A percentile compares a stretch with the other conserved stretches of the same genome.
phyloP scores from a whole-genome alignment of 2,113 vertebrate genomes.

The Motacilla alba region DNA sequence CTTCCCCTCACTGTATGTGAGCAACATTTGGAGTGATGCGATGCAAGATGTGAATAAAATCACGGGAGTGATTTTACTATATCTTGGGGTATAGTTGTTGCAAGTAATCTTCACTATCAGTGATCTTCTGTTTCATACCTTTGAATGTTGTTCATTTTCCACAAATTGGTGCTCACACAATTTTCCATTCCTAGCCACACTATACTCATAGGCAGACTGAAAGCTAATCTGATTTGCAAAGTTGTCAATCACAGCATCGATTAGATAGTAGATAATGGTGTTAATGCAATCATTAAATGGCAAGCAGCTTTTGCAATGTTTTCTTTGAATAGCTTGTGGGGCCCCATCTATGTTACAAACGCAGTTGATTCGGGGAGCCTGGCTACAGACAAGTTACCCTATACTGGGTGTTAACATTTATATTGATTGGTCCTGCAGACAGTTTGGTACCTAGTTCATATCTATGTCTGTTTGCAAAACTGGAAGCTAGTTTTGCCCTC shows the following conservation, averaged over 20 bases:
- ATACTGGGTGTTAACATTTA: background rate
- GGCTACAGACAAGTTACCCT: background rate
- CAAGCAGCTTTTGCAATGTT: slow-evolving; percentile 1
- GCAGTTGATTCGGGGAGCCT: accelerated
- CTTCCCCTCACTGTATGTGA: slow-evolving; percentile 25
- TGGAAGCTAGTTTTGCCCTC: background rate
- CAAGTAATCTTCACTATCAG: background rate
- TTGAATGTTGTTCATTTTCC: background rate
- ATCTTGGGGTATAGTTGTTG: background rate
- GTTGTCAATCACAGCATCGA: slow-evolving; percentile 58
- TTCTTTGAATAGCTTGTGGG: background rate
- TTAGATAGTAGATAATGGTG: slow-evolving; percentile 32
- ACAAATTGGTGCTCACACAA: background rate
- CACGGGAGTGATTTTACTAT: background rate
- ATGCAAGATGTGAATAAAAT: background rate
- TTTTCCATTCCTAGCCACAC: background rate
- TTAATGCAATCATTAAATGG: slow-evolving; percentile 36
- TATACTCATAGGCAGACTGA: background rate
- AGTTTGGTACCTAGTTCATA: background rate
- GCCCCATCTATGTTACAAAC: background rate
- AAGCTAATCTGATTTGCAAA: slow-evolving; percentile 64
- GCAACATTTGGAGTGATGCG: background rate
- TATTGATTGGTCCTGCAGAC: background rate
- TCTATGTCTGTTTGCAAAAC: background rate
- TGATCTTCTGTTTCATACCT: background rate